A percentile compares a stretch with the other conserved stretches of the same genome.
Evolutionary conservation across 2,888 invertebrate species (phyloP).

Genomic region (Tanypteryx hageni): DNA sequence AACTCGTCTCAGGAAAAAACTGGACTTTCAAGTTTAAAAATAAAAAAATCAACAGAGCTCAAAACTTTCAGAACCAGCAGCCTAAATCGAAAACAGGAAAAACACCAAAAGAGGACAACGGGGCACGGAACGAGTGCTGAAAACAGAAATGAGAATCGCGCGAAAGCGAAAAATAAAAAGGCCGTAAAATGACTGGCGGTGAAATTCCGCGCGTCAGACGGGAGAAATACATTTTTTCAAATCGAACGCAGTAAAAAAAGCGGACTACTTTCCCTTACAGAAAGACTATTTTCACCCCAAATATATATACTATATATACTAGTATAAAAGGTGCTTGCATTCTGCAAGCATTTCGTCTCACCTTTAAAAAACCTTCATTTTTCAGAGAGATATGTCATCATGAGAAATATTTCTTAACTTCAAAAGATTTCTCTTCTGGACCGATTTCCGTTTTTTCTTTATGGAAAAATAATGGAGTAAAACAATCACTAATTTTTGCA

Average conservation of each 20-base stretch:
- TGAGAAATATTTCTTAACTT: too few species aligned
- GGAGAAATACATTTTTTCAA: not conserved
- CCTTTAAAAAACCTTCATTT: too few species aligned
- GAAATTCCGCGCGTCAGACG: conserved; percentile 24
- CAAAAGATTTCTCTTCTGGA: too few species aligned
- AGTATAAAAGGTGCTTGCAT: too few species aligned
- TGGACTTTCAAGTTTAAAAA: not conserved
- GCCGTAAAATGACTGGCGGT: not conserved
- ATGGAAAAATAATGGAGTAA: too few species aligned
- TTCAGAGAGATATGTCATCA: too few species aligned
- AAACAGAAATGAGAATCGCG: not conserved
- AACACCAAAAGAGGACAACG: not conserved
- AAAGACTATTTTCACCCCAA: not conserved
- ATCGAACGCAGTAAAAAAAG: not conserved
- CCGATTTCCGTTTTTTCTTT: too few species aligned
- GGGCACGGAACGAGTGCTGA: not conserved
- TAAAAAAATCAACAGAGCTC: not conserved
- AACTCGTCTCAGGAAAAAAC: not conserved
- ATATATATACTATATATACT: too few species aligned
- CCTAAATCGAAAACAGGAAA: not conserved
- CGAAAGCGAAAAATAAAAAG: not conserved
- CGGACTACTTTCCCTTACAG: not conserved
- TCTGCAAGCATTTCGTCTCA: too few species aligned
- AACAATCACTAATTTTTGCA: too few species aligned
- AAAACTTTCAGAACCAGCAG: not conserved